A percentile compares a stretch with the other conserved stretches of the same genome.
These are phyloP conservation scores for Drosophila pseudoananassae DNA, from an alignment of 1,140 invertebrate species.

Conservation along the genomic window DNA sequence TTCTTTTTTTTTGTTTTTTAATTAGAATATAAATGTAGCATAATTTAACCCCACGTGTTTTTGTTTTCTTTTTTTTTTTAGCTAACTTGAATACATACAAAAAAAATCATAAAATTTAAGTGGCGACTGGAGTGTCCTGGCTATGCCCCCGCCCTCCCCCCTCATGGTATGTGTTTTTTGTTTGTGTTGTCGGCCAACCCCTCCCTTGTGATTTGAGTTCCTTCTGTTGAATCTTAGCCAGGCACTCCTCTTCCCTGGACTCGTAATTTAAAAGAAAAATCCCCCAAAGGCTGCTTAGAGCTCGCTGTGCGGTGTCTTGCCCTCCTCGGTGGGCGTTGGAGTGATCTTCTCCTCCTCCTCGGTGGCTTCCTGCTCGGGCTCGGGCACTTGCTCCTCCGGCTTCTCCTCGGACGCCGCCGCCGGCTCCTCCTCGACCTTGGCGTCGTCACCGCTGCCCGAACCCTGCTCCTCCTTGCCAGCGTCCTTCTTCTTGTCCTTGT, in stretches of 20 bases:
- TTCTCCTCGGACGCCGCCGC: slow-evolving; percentile 2
- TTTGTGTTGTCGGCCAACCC: neutral
- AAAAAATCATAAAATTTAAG: slow-evolving; percentile 51
- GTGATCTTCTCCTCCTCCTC: slow-evolving; percentile 29
- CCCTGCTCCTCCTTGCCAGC: slow-evolving; percentile 50
- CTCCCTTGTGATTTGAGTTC: slow-evolving; percentile 7
- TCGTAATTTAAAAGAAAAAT: neutral
- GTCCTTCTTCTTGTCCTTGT: slow-evolving; percentile 47
- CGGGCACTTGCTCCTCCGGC: neutral
- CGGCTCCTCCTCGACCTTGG: slow-evolving; percentile 15
- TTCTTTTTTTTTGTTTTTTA: slow-evolving; percentile 24
- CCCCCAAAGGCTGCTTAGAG: slow-evolving; percentile 56
- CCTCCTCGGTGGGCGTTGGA: slow-evolving; percentile 52
- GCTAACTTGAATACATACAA: slow-evolving; percentile 56
- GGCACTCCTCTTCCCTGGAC: slow-evolving; percentile 18
- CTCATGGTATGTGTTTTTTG: neutral
- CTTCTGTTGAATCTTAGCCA: slow-evolving; percentile 14
- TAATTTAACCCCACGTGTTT: slow-evolving; percentile 56
- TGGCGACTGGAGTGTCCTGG: slow-evolving; percentile 5
- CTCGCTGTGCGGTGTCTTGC: slow-evolving; percentile 71
- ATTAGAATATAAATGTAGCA: slow-evolving; percentile 61
- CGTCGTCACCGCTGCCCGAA: slow-evolving; percentile 28
- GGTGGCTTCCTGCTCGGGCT: neutral
- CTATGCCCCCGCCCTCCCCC: slow-evolving; percentile 5
- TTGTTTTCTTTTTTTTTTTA: slow-evolving; percentile 37